Base-by-base conservation (phyloP, 2,888 invertebrate genomes). In the Dichetophora obliterata region DNA sequence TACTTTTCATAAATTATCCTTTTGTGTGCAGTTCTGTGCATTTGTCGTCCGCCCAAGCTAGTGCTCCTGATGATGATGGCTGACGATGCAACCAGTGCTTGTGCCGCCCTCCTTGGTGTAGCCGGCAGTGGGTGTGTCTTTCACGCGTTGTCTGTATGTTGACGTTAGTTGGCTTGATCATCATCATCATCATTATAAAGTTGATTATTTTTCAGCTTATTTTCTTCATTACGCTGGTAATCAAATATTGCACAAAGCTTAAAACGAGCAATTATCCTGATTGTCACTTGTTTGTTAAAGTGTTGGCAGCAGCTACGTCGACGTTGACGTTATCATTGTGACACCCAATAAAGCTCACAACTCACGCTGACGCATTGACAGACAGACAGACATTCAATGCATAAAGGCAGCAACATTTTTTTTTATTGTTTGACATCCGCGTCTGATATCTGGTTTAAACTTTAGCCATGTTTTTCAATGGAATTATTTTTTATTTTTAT, bases 1-100 rank as follows among this genome's bases (percentile, higher is more conserved):
- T 74, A 66, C 57, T 74, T 74, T 37, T 54, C 65, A 74, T 74
- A 74, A 74, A 74, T 74, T 74, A 74, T 74, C 65, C 74, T 74
- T 65, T 74, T 65, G 74, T 74, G 65, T 74, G 37, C 74, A 65
- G 65, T 66, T 34, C 66, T 31, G 37, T 74, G 74, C 74, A 54
- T 66, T 74, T 54, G 74, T 74, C 66, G 66, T 52, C 54, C 74
- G 61, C 59, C 72, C 19, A 74, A 37, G 43, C 50, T 37, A 6
- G n/a, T 22, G 54, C 22, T 54, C 19, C 57, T 57, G 54, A 1
- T 22, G 57, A 19, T 57, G 57, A 22, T 43, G 43, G 57, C 57
- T 11, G 54, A n/a, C 27, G 70, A n/a, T 34, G 48, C 54, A 70
- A 57, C 70, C 37, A 71, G 63, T 54, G 66, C 34, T 66, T 19